Evolutionary conservation across 2,113 vertebrate genomes (phyloP).

Genomic region (Thalassoma bifasciatum): DNA sequence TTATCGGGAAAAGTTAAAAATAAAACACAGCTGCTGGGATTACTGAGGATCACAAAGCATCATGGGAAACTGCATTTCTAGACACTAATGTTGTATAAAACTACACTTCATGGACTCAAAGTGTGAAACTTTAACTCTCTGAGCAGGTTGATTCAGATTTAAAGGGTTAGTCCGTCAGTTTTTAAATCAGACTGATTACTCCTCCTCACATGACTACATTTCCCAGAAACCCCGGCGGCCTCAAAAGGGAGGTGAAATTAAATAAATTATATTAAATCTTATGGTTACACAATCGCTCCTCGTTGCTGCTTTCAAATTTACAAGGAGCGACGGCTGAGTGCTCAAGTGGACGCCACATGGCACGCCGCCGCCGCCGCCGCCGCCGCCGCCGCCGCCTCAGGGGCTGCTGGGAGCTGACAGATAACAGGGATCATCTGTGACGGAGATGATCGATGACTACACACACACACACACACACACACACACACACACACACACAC

Average conservation of each 20-base stretch:
- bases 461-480: too few species aligned
- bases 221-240: conserved; percentile 21
- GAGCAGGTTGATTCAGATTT: too few species aligned
- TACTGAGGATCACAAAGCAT: too few species aligned
- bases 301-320: conserved; percentile 10
- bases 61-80: too few species aligned
- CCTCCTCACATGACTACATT: background rate
- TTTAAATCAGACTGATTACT: too few species aligned
- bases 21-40: too few species aligned
- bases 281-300: background rate
- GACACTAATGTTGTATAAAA: too few species aligned
- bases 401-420: conserved; percentile 3
- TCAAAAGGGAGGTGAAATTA: conserved; percentile 7
- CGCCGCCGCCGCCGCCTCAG: background rate
- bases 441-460: conserved; percentile 13
- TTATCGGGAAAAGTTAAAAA: too few species aligned
- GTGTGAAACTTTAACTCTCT: too few species aligned
- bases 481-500: too few species aligned
- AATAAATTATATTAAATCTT: conserved; percentile 7
- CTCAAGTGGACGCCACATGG: background rate
- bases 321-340: background rate
- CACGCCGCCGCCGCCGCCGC: too few species aligned
- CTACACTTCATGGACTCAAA: too few species aligned
- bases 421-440: background rate
- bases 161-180: background rate